Evolutionary conservation across 2,797 vertebrate genomes (phyloP), one percentile per base, ranked within the genome.

Genomic region (Sus cebifrons): DNA sequence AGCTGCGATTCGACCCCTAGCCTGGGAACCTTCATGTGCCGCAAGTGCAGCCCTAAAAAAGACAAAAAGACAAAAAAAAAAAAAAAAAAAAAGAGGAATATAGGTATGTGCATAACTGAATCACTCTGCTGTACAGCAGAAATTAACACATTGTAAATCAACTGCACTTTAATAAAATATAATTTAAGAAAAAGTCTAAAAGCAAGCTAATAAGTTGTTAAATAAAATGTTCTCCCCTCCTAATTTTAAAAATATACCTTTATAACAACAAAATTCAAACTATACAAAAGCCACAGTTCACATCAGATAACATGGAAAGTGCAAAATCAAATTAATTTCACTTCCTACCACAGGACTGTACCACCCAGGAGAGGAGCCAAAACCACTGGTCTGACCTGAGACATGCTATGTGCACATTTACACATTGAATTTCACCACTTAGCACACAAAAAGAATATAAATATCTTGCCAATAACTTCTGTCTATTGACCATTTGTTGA

Each of bases 181-280:
- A 21, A 4, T 20, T 56, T 75, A 56, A 56, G n/a, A 4, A 67
- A 16, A 68, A 7, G 40, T 68, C 54, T 32, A 25, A 60, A 54
- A 62, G 32, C 60, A 89, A 68, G 13, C 23, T n/a, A 29, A 71
- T 14, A 16, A 16, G 68, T 62, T 21, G 27, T 17, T 65, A 40
- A 44, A 65, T 60, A 18, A 87, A 71, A 65, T 1, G 56, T 54
- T 52, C 54, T 23, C 12, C 49, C 52, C 25, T 20, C 70, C 74
- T 68, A 23, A 23, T 73, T 92, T 73, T 88, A 40, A 32, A 52
- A 85, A n/a, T 16, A 23, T 0, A n/a, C 36, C 17, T 89, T 89
- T 65, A 16, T 40, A 79, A 74, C 40, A 32, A 32, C 82, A 75
- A 49, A 89, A 81, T 44, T 52, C n/a, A 92, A 91, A 83, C 13